Evolutionary conservation across 1,140 invertebrate species (phyloP).

Genomic region (Paracyclopina nana): DNA sequence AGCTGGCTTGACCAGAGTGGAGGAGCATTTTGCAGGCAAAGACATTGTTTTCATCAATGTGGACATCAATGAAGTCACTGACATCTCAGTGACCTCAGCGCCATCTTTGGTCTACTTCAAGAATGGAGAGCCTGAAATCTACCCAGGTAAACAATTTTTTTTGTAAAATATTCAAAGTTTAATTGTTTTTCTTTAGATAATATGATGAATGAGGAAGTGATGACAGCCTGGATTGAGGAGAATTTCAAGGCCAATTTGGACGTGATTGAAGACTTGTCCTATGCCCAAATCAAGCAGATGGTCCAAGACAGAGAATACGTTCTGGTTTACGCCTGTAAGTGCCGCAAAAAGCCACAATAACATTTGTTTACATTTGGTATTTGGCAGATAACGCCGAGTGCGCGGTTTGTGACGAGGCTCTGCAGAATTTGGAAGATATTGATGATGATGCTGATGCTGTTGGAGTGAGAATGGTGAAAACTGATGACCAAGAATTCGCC

Average conservation of each 20-base stretch:
- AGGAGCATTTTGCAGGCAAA: slow-evolving; percentile 2
- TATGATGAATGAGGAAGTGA: slow-evolving; percentile 16
- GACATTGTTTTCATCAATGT: slow-evolving; percentile 1
- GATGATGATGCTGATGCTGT: slow-evolving; percentile 79
- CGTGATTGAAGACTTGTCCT: slow-evolving; percentile 12
- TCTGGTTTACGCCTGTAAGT: slow-evolving; percentile 9
- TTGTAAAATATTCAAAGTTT: background rate
- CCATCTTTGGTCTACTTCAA: slow-evolving; percentile 71
- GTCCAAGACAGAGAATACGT: slow-evolving; percentile 10
- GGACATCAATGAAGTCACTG: slow-evolving; percentile 6
- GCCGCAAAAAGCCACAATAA: background rate
- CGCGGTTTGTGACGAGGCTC: slow-evolving; percentile 50
- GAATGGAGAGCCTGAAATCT: slow-evolving; percentile 48
- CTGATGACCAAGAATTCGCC: slow-evolving; percentile 23
- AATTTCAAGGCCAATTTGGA: slow-evolving; percentile 9
- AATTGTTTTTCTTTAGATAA: slow-evolving; percentile 11
- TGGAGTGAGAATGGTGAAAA: slow-evolving; percentile 74
- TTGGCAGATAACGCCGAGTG: slow-evolving; percentile 22
- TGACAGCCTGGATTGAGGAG: slow-evolving; percentile 8
- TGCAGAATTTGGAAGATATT: slow-evolving; percentile 78
- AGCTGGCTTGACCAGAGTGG: slow-evolving; percentile 2
- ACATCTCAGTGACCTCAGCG: slow-evolving; percentile 24
- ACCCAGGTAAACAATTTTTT: slow-evolving; percentile 30
- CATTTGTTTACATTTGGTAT: background rate
- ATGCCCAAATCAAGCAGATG: background rate